Percentiles rank a stretch among this genome's conserved stretches.
phyloP scores from a whole-genome alignment of 2,888 invertebrate genomes.

The Uloborus plumipes region DNA sequence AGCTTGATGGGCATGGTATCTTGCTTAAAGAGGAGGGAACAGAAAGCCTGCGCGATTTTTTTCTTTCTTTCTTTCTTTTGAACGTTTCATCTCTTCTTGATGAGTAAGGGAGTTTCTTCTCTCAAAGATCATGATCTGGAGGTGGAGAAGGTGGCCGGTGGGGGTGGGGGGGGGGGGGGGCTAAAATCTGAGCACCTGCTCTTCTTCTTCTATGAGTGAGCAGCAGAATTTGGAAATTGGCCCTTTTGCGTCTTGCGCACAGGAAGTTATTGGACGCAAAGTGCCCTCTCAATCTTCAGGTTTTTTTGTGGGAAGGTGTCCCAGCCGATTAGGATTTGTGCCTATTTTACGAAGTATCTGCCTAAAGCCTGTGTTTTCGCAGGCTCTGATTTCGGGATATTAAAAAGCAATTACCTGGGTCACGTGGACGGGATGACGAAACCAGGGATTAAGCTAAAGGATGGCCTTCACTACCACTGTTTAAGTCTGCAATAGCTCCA shows the following conservation, averaged over 20 bases:
- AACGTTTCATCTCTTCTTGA: slow-evolving; percentile 4
- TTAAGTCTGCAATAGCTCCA: too few relatives aligned
- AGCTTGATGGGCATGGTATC: slow-evolving; percentile 35
- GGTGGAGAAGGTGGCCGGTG: slow-evolving; percentile 33
- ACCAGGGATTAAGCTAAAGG: too few relatives aligned
- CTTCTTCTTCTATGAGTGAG: slow-evolving; percentile 23
- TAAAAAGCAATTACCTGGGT: background rate
- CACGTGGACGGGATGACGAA: too few relatives aligned
- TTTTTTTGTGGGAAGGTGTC: background rate
- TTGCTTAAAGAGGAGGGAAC: slow-evolving; percentile 7
- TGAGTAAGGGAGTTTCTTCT: slow-evolving; percentile 31
- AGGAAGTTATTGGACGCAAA: slow-evolving; percentile 34
- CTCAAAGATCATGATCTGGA: slow-evolving; percentile 36
- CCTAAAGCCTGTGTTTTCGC: too few relatives aligned
- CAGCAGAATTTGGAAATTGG: slow-evolving; percentile 48
- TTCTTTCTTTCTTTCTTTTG: slow-evolving; percentile 12
- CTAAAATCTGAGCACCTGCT: slow-evolving; percentile 38
- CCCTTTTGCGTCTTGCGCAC: slow-evolving; percentile 16
- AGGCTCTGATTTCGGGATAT: background rate
- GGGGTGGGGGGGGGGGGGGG: background rate
- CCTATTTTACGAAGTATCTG: too few relatives aligned
- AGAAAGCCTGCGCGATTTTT: slow-evolving; percentile 4
- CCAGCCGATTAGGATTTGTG: too few relatives aligned
- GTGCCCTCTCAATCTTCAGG: background rate
- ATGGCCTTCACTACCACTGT: too few relatives aligned